These are phyloP conservation scores for Pseudocheirus occidentalis DNA, from an alignment of 2,797 vertebrate genomes.

Conservation along the genomic window DNA sequence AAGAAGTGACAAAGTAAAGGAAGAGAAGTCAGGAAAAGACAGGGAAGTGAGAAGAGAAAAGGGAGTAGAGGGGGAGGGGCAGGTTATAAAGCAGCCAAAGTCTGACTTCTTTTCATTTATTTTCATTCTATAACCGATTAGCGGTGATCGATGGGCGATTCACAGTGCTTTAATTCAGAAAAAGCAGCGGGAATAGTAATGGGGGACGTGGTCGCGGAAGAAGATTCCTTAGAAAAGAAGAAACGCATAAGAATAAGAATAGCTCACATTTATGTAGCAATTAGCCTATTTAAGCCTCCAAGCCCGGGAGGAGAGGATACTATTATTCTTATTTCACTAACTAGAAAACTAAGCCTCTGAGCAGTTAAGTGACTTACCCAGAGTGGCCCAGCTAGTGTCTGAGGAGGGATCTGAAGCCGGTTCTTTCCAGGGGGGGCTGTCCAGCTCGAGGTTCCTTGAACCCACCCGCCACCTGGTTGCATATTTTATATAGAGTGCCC, in stretches of 20 bases:
- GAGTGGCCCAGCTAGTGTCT: neutral
- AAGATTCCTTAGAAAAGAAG: neutral
- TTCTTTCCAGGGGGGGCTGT: no score
- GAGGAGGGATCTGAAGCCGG: neutral
- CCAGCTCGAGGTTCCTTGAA: neutral
- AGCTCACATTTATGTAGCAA: neutral
- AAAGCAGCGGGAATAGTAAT: neutral
- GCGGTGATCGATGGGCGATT: neutral
- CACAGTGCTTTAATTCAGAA: neutral
- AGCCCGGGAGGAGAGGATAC: neutral
- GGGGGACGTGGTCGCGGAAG: neutral
- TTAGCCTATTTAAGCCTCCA: neutral
- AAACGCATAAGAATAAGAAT: constrained; percentile 1
- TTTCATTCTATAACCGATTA: neutral
- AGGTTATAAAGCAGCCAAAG: neutral
- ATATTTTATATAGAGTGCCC: neutral
- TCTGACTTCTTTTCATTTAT: neutral
- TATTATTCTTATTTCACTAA: neutral
- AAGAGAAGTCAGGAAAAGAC: neutral
- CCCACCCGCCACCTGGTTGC: neutral
- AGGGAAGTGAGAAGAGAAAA: neutral
- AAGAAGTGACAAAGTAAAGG: neutral
- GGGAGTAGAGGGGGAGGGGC: neutral
- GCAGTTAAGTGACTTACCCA: neutral
- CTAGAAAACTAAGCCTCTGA: neutral